Evolutionary conservation across 2,113 vertebrate species (phyloP).

Genomic region (Ammodytes marinus): DNA sequence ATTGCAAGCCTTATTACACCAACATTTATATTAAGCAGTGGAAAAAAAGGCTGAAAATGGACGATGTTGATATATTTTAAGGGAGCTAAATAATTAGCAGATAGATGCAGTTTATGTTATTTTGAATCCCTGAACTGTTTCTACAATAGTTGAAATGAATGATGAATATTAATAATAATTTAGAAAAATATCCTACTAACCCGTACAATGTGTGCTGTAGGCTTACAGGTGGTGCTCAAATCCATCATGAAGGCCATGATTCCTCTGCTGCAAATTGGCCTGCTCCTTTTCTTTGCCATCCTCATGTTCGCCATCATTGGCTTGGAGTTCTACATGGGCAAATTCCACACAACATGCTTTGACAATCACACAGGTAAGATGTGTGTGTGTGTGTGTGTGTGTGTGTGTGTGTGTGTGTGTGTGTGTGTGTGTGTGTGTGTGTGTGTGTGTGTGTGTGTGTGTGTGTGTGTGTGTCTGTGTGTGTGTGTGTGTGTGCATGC

Average conservation of each 20-base stretch:
- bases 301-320: constrained; percentile 98
- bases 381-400: not conserved
- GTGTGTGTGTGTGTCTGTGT: not conserved
- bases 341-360: constrained; percentile 95
- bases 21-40: not conserved
- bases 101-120: not conserved
- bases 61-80: no score
- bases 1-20: not conserved
- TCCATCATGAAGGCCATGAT: constrained; percentile 99
- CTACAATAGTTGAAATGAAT: no score
- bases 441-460: no score
- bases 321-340: constrained; percentile 97
- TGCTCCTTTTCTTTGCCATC: constrained; percentile 96
- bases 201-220: constrained; percentile 72
- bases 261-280: constrained; percentile 94
- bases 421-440: no score
- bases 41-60: not conserved
- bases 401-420: not conserved
- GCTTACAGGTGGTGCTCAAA: constrained; percentile 97
- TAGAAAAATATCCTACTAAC: not conserved
- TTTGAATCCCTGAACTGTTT: not conserved
- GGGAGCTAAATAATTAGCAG: not conserved
- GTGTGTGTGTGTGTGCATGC: not conserved
- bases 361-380: constrained; percentile 89
- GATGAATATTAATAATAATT: not conserved